These are phyloP conservation scores for Drosophila kokeensis DNA, from an alignment of 2,888 invertebrate genomes.

Conservation along the genomic window DNA sequence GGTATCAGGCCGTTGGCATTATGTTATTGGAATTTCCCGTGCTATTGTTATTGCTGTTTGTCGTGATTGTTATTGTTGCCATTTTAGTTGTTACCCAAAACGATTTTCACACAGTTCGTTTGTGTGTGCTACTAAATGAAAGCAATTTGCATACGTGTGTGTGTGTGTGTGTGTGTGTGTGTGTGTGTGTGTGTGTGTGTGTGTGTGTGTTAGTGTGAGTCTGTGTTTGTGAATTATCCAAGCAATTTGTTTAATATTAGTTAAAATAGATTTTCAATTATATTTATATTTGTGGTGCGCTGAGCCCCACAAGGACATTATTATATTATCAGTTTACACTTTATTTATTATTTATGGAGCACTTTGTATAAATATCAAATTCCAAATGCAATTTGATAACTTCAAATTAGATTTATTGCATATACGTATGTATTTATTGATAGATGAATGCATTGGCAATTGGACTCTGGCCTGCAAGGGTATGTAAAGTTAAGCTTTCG, in stretches of 20 bases:
- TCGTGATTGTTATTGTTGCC: slow-evolving; percentile 37
- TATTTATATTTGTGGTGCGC: background rate
- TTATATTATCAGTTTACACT: slow-evolving; percentile 26
- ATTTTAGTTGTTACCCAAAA: slow-evolving; percentile 19
- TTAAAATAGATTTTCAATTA: slow-evolving; percentile 65
- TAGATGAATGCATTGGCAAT: background rate
- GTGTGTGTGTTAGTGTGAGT: background rate
- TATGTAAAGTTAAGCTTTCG: slow-evolving; percentile 3
- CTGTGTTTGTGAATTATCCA: slow-evolving; percentile 51
- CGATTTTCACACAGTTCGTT: slow-evolving; percentile 26
- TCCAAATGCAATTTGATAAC: background rate
- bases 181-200: background rate
- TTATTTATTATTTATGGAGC: background rate
- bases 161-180: background rate
- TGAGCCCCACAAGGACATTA: slow-evolving; percentile 11
- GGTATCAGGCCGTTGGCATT: slow-evolving; percentile 23
- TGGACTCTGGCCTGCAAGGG: background rate
- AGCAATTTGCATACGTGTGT: slow-evolving; percentile 10
- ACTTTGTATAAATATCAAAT: background rate
- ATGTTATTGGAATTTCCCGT: background rate
- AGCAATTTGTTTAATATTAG: slow-evolving; percentile 72
- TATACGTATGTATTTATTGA: background rate
- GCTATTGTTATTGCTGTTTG: slow-evolving; percentile 11
- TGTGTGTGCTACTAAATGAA: slow-evolving; percentile 25
- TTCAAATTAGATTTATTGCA: background rate